Percentiles rank a stretch among this genome's conserved stretches.
These are phyloP conservation scores for Melangyna quadrimaculata DNA, from an alignment of 2,888 invertebrate genomes.

Conservation along the genomic window DNA sequence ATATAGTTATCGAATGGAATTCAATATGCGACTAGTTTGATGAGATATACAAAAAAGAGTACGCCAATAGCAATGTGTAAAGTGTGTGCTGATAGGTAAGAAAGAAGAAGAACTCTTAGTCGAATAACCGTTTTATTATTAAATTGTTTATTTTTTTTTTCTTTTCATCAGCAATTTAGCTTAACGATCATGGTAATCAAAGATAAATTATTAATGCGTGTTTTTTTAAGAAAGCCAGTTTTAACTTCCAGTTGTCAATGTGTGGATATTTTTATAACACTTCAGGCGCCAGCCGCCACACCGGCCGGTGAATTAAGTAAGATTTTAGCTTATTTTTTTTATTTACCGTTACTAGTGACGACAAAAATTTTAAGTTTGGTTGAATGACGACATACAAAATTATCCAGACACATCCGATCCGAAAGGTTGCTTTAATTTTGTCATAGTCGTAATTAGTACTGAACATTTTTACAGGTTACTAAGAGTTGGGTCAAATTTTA, in stretches of 20 bases:
- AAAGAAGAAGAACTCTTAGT: neutral
- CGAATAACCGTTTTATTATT: neutral
- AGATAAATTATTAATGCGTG: constrained; percentile 3
- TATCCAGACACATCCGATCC: too few relatives aligned
- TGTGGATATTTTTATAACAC: neutral
- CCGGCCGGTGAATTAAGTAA: constrained; percentile 4
- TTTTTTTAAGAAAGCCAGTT: constrained; percentile 15
- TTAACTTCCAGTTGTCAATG: constrained; percentile 6
- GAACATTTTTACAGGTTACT: too few relatives aligned
- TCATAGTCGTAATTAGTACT: neutral
- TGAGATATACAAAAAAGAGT: neutral
- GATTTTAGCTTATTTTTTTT: neutral
- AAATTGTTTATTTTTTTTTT: neutral
- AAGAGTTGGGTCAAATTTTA: too few relatives aligned
- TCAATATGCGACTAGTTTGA: constrained; percentile 8
- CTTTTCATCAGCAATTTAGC: neutral
- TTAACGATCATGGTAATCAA: constrained; percentile 41
- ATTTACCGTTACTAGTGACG: neutral
- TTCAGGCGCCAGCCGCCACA: neutral
- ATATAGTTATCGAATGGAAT: constrained; percentile 36
- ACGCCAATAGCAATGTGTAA: neutral
- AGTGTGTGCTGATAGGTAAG: neutral
- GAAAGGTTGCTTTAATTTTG: neutral
- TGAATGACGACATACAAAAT: neutral
- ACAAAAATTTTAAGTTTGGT: neutral